These are phyloP conservation scores for Myathropa florea DNA, from an alignment of 2,888 invertebrate species.

Conservation along the genomic window DNA sequence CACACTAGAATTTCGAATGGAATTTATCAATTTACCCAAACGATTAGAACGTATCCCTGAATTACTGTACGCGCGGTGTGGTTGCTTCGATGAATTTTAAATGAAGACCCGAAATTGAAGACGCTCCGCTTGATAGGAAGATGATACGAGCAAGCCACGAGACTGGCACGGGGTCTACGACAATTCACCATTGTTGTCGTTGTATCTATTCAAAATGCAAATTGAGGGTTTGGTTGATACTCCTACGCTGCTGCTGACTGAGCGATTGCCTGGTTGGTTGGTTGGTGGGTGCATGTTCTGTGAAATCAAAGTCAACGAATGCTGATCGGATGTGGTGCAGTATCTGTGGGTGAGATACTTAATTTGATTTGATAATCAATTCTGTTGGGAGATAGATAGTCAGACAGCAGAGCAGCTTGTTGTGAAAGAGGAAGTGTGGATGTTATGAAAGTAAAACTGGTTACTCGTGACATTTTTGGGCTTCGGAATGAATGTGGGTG, in stretches of 20 bases:
- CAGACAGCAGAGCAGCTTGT: background rate
- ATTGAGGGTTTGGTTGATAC: background rate
- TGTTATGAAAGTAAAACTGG: background rate
- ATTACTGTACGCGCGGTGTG: background rate
- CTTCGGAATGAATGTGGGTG: conserved; percentile 5
- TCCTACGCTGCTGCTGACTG: background rate
- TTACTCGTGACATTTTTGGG: background rate
- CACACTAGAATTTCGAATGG: background rate
- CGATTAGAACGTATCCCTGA: background rate
- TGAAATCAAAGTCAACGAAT: background rate
- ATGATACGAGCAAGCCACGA: conserved; percentile 19
- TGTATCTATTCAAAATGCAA: conserved; percentile 33
- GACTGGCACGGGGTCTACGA: conserved; percentile 25
- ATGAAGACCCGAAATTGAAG: background rate
- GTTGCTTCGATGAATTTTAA: conserved; percentile 18
- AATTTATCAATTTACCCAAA: background rate
- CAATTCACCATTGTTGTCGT: background rate
- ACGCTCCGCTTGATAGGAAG: background rate
- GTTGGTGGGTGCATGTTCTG: background rate
- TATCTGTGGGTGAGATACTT: conserved; percentile 6
- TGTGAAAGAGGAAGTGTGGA: conserved; percentile 25
- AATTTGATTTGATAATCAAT: conserved; percentile 31
- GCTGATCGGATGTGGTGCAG: background rate
- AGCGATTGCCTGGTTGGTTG: too few relatives aligned
- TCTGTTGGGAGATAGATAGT: conserved; percentile 4